phyloP scores from a whole-genome alignment of 64 coral and sea anemone species.

The Montipora capricornis region DNA sequence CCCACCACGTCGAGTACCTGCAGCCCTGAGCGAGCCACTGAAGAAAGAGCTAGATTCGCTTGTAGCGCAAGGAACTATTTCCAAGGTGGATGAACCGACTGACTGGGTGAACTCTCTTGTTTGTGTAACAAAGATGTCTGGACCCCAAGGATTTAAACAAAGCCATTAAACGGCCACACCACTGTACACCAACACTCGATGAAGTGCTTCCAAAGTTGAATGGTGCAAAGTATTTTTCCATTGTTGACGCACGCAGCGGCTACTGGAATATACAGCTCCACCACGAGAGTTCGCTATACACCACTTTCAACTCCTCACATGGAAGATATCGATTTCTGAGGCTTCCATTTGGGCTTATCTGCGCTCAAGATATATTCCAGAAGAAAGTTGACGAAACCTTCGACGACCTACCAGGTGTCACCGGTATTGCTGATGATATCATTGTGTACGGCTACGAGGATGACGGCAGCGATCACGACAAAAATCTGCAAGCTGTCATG shows the following conservation, averaged over 20 bases:
- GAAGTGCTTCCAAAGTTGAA: slow-evolving; percentile 21
- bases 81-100: slow-evolving; percentile 27
- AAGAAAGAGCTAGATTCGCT: slow-evolving; percentile 7
- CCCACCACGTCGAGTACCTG: slow-evolving; percentile 33
- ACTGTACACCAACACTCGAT: slow-evolving; percentile 26
- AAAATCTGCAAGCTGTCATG: slow-evolving; percentile 40
- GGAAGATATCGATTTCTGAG: slow-evolving; percentile 35
- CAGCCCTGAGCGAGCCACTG: slow-evolving; percentile 32
- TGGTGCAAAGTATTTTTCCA: slow-evolving; percentile 42
- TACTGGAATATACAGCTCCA: slow-evolving; percentile 52
- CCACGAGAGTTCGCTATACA: slow-evolving; percentile 42
- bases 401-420: slow-evolving; percentile 3
- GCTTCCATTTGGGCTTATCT: slow-evolving; percentile 50
- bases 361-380: not conserved
- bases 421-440: slow-evolving; percentile 20
- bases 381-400: slow-evolving; percentile 50
- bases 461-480: slow-evolving; percentile 62
- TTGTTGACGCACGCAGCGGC: slow-evolving; percentile 31
- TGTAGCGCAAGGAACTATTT: slow-evolving; percentile 26
- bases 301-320: slow-evolving; percentile 41
- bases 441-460: slow-evolving; percentile 18
- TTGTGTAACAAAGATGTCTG: slow-evolving; percentile 18
- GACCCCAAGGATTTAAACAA: slow-evolving; percentile 50
- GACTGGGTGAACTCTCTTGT: slow-evolving; percentile 49
- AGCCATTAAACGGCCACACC: slow-evolving; percentile 38